These are phyloP conservation scores for Ptychochromis oligacanthus DNA, from an alignment of 2,113 vertebrate species.

Conservation along the genomic window DNA sequence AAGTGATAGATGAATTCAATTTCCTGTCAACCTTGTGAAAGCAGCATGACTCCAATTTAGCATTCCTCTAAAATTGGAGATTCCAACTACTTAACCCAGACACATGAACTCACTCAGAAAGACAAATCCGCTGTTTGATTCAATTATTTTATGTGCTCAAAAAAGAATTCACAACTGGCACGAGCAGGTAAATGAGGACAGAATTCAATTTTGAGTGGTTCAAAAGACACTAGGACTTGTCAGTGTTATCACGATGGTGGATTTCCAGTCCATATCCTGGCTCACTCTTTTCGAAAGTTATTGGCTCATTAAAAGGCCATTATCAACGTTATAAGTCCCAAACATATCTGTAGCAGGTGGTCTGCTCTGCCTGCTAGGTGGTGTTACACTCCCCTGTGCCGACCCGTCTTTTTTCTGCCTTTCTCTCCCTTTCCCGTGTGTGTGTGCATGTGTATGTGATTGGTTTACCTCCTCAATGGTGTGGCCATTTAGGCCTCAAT, in stretches of 20 bases:
- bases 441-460: too few species aligned
- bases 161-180: not conserved
- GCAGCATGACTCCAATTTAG: conserved; percentile 52
- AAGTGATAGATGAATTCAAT: conserved; percentile 32
- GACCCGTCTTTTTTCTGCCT: too few species aligned
- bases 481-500: too few species aligned
- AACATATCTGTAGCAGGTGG: not conserved
- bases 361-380: not conserved
- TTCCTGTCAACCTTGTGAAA: conserved; percentile 52
- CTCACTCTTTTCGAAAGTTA: not conserved
- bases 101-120: conserved; percentile 22
- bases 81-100: conserved; percentile 36
- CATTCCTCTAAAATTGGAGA: conserved; percentile 36
- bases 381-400: too few species aligned
- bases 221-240: conserved; percentile 6
- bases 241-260: not conserved
- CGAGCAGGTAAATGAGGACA: conserved; percentile 7
- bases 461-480: too few species aligned
- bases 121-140: conserved; percentile 29
- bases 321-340: not conserved
- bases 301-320: not conserved
- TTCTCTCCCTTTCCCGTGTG: fast-evolving
- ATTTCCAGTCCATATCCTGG: not conserved
- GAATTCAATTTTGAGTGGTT: conserved; percentile 29
- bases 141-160: not conserved